Evolutionary conservation across 2,888 invertebrate species (phyloP), one percentile per base, ranked within the genome.

Genomic region (Xanthorhoe spadicearia): DNA sequence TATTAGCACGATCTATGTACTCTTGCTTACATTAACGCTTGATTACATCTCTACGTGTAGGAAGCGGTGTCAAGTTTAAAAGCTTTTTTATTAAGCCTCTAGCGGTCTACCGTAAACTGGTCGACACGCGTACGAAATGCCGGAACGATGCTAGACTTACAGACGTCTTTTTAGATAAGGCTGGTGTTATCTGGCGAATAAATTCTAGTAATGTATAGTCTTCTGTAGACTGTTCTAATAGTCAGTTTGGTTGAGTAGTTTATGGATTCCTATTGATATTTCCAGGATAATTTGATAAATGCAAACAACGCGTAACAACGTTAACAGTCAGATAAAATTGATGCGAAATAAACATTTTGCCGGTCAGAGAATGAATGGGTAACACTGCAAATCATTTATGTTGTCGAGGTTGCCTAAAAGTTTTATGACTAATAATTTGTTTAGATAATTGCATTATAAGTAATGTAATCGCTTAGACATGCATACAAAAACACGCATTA

Each of bases 11-110:
- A 23, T 4, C 23, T 23, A 23, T 23, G 23, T 23, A 23, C 23
- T 23, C 23, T 4, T 13, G 3, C 10, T 43, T 23, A 58, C 49
- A 63, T 38, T 63, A 55, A 64, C 54, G 62, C 57, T 51, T 38
- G 65, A 66, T 70, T 62, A 57, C 60, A 68, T 66, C 60, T 46
- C 43, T 49, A 67, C 62, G 49, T 38, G 61, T 63, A 58, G 23
- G 57, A 58, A 54, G 32, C 56, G n/a, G 46, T 65, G 61, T 66
- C 71, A 60, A 62, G 69, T 64, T 55, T 64, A 64, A 53, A 32
- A 65, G 60, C 54, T 66, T 64, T 68, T 71, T 66, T 58, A 67
- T 59, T 59, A 17, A 58, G 50, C 64, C 46, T n/a, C n/a, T 58
- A 66, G 54, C 50, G 54, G 66, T 53, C 9, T 66, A 65, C 49